A percentile compares a stretch with the other conserved stretches of the same genome.
Conservation (phyloP, 2,888 invertebrate species). For the Latrodectus elegans region DNA sequence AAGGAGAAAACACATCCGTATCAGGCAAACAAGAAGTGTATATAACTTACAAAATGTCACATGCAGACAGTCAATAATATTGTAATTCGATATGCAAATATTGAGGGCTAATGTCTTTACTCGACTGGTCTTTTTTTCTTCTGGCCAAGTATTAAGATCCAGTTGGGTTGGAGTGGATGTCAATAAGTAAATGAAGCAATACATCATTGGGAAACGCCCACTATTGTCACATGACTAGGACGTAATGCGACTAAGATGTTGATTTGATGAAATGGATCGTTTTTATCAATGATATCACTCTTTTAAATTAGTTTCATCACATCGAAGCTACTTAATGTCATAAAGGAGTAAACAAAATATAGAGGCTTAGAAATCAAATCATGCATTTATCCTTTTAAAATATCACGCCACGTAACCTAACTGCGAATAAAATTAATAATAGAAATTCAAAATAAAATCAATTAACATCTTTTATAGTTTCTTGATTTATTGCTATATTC, state of each 20-base stretch:
- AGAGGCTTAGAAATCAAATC: background rate
- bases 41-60: background rate
- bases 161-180: background rate
- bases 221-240: slow-evolving; percentile 28
- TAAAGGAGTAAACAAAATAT: no score
- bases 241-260: slow-evolving; percentile 38
- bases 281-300: slow-evolving; percentile 23
- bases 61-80: slow-evolving; percentile 35
- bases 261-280: slow-evolving; percentile 49
- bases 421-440: no score
- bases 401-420: no score
- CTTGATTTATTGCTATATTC: no score
- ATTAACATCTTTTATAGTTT: no score
- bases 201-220: slow-evolving; percentile 50
- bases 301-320: slow-evolving; percentile 50
- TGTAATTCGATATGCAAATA: slow-evolving; percentile 61
- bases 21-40: no score
- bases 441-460: no score
- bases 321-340: slow-evolving; percentile 23
- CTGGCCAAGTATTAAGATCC: background rate
- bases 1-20: no score
- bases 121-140: background rate
- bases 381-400: no score
- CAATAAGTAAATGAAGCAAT: slow-evolving; percentile 30
- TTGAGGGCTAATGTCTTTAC: slow-evolving; percentile 7